Percentiles rank a stretch among this genome's conserved stretches.
phyloP scores from a whole-genome alignment of 2,888 invertebrate genomes.

The Harmothoe impar region DNA sequence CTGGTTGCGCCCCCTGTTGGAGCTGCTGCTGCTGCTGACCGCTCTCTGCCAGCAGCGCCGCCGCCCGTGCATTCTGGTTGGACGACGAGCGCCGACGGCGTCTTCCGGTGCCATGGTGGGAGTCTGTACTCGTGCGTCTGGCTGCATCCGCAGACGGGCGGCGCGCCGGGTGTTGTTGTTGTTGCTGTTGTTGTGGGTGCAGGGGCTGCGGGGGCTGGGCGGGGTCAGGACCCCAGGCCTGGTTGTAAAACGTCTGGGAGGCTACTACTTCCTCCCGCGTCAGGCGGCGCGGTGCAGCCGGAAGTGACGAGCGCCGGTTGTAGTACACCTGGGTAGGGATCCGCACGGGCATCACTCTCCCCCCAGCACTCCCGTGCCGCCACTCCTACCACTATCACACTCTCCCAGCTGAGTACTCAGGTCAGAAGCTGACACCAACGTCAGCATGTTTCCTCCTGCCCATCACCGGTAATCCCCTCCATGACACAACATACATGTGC shows the following conservation, averaged over 20 bases:
- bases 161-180: neutral
- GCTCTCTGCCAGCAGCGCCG: neutral
- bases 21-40: neutral
- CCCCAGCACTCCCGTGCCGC: neutral
- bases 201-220: neutral
- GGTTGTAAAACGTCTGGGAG: conserved; percentile 52
- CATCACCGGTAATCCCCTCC: neutral
- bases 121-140: neutral
- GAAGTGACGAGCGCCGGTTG: conserved; percentile 42
- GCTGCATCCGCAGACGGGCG: conserved; percentile 5
- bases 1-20: neutral
- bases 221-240: conserved; percentile 32
- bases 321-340: conserved; percentile 60
- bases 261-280: neutral
- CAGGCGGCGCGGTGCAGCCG: conserved; percentile 16
- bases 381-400: neutral
- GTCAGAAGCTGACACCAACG: neutral
- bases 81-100: conserved; percentile 35
- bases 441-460: neutral
- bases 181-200: neutral
- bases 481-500: neutral
- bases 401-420: neutral
- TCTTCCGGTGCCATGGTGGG: neutral
- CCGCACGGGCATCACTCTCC: conserved; percentile 49
- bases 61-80: conserved; percentile 2